Conservation (phyloP, 2,113 vertebrate species). For the Spheniscus mendiculus region DNA sequence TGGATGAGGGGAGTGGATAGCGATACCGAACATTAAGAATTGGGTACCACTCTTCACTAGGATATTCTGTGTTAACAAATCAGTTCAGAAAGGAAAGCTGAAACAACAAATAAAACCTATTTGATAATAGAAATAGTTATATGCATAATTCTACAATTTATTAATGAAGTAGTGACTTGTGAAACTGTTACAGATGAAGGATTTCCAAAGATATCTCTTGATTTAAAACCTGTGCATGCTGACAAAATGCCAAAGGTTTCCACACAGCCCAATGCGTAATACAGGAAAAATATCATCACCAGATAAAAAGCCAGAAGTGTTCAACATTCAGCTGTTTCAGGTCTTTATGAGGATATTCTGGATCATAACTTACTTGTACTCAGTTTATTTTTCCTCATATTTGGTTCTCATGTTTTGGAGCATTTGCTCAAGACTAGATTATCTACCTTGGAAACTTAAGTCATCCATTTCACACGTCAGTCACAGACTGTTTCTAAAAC, state of each 20-base stretch:
- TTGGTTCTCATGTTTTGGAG: neutral
- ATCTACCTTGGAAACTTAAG: neutral
- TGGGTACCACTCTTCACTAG: neutral
- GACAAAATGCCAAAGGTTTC: neutral
- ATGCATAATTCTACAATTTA: neutral
- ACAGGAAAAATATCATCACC: neutral
- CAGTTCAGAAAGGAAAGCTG: neutral
- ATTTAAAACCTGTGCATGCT: neutral
- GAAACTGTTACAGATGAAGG: neutral
- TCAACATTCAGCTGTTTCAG: neutral
- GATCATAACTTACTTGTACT: neutral
- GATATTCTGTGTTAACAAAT: neutral
- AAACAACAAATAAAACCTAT: neutral
- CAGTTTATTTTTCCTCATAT: neutral
- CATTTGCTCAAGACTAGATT: neutral
- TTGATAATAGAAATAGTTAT: neutral
- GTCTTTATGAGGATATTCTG: neutral
- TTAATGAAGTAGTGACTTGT: neutral
- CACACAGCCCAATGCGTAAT: neutral
- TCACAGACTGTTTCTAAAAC: neutral
- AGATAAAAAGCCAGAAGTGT: neutral
- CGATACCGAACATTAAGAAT: neutral
- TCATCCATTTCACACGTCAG: neutral
- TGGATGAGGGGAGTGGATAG: neutral
- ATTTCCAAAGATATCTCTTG: neutral